A percentile compares a stretch with the other conserved stretches of the same genome.
Evolutionary conservation across 2,797 vertebrate species (phyloP).

Genomic region (Gymnocypris eckloni): DNA sequence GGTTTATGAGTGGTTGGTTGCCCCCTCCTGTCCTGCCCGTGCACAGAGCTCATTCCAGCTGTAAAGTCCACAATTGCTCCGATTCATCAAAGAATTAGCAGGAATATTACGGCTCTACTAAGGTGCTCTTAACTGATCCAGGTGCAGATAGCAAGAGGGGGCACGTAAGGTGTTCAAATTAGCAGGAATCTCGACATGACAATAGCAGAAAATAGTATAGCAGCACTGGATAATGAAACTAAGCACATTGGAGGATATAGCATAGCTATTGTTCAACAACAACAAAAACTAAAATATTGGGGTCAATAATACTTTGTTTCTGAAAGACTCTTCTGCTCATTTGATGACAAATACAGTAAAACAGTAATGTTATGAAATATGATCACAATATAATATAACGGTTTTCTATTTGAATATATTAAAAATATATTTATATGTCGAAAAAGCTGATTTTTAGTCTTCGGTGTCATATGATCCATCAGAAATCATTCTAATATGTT

Average conservation of each 20-base stretch:
- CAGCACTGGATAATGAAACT: not conserved
- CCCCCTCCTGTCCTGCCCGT: slow-evolving; percentile 58
- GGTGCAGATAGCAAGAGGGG: slow-evolving; percentile 60
- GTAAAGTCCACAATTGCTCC: slow-evolving; percentile 74
- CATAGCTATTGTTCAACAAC: not conserved
- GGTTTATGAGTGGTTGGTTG: slow-evolving; percentile 74
- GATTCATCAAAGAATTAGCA: slow-evolving; percentile 78
- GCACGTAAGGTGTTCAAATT: slow-evolving; percentile 28
- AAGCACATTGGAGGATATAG: not conserved
- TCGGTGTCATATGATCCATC: not conserved
- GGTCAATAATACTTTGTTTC: not conserved
- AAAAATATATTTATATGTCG: not conserved
- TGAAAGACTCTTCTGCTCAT: not conserved
- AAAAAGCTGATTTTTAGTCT: not conserved
- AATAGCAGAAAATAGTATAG: not conserved
- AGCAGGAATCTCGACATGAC: slow-evolving; percentile 49
- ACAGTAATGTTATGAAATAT: too few relatives aligned
- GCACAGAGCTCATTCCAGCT: slow-evolving; percentile 69
- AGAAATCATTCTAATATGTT: not conserved
- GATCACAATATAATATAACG: not conserved
- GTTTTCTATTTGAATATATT: not conserved
- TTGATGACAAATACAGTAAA: not conserved
- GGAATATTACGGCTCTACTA: slow-evolving; percentile 63
- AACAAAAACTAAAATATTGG: not conserved
- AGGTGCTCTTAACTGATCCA: slow-evolving; percentile 61